Evolutionary conservation across 1,140 invertebrate species (phyloP).

Genomic region (Ips nitidus): DNA sequence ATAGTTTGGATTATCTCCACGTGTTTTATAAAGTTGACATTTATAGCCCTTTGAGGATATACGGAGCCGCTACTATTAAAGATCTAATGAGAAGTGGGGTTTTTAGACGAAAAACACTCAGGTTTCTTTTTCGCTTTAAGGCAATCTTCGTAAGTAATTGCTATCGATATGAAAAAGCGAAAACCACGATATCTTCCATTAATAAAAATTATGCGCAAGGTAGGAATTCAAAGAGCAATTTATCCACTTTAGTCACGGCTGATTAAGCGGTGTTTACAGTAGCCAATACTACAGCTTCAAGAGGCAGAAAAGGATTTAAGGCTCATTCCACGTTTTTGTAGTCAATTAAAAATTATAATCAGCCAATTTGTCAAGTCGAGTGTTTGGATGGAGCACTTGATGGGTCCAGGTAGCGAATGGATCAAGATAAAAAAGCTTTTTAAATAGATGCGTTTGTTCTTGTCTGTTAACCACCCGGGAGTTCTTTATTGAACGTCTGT

Average conservation of each 20-base stretch:
- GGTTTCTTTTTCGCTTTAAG: neutral
- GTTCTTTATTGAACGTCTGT: slow-evolving; percentile 20
- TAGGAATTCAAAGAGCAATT: neutral
- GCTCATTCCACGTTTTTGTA: slow-evolving; percentile 15
- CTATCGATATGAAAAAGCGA: neutral
- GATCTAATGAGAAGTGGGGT: neutral
- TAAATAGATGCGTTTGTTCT: slow-evolving; percentile 27
- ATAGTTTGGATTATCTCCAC: slow-evolving; percentile 1
- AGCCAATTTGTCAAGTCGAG: slow-evolving; percentile 42
- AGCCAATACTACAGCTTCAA: slow-evolving; percentile 20
- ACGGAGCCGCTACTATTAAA: neutral
- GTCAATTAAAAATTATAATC: slow-evolving; percentile 43
- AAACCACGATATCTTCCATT: neutral
- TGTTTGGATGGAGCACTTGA: slow-evolving; percentile 29
- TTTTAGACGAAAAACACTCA: neutral
- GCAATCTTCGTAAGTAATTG: neutral
- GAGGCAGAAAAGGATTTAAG: slow-evolving; percentile 12
- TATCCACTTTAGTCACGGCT: slow-evolving; percentile 19
- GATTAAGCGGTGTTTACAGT: slow-evolving; percentile 19
- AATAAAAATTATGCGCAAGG: neutral
- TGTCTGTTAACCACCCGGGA: slow-evolving; percentile 19
- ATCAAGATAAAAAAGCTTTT: slow-evolving; percentile 30
- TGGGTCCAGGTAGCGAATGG: slow-evolving; percentile 32
- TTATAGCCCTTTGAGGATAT: neutral
- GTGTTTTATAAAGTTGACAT: slow-evolving; percentile 5